Evolutionary conservation across 2,888 invertebrate species (phyloP).

Genomic region (Boloria selene): DNA sequence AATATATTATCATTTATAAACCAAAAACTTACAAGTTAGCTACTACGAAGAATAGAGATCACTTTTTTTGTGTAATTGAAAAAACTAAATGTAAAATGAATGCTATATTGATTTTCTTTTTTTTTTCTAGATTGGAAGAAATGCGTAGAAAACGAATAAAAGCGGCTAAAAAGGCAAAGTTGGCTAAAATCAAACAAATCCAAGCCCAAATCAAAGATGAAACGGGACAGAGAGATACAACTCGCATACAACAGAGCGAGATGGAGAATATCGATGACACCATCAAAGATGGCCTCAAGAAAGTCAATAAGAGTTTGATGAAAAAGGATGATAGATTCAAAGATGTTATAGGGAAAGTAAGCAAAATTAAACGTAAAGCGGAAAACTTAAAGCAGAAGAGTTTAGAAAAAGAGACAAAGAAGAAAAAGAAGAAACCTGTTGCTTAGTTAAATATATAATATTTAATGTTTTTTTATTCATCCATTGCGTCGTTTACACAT

Average conservation of each 20-base stretch:
- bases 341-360: constrained; percentile 72
- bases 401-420: constrained; percentile 40
- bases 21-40: no score
- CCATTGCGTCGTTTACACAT: not conserved
- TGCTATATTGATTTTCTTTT: not conserved
- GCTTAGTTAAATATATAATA: constrained; percentile 41
- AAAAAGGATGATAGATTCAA: constrained; percentile 76
- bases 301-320: constrained; percentile 72
- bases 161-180: constrained; percentile 69
- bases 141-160: constrained; percentile 72
- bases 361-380: constrained; percentile 72
- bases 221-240: constrained; percentile 42
- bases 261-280: constrained; percentile 58
- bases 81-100: not conserved
- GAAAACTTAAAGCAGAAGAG: constrained; percentile 53
- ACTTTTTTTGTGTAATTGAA: not conserved
- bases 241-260: constrained; percentile 48
- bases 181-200: constrained; percentile 65
- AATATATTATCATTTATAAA: no score
- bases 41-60: no score
- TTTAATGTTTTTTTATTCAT: constrained; percentile 20
- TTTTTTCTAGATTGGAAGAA: constrained; percentile 63
- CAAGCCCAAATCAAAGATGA: constrained; percentile 60
- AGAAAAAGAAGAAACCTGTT: constrained; percentile 49
- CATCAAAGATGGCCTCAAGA: constrained; percentile 65